Evolutionary conservation across 2,113 vertebrate genomes (phyloP).

Genomic region (Ictalurus punctatus): DNA sequence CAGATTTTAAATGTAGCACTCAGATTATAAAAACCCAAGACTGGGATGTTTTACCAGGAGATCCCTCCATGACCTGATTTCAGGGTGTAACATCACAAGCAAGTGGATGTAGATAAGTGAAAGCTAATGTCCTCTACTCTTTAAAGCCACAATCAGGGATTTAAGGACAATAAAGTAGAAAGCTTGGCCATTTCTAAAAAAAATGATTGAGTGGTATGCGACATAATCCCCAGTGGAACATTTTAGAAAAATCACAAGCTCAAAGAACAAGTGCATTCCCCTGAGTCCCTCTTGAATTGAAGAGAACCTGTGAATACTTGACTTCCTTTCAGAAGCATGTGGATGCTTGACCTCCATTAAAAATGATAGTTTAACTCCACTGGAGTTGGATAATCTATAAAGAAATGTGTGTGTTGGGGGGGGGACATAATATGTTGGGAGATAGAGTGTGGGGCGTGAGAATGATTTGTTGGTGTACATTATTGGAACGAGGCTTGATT

Average conservation of each 20-base stretch:
- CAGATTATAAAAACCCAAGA: constrained; percentile 67
- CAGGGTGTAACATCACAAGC: constrained; percentile 55
- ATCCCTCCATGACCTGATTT: constrained; percentile 61
- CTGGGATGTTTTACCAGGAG: constrained; percentile 63
- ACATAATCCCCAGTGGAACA: neutral
- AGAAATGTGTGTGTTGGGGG: neutral
- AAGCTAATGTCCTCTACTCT: constrained; percentile 1
- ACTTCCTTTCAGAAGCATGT: neutral
- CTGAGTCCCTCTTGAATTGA: neutral
- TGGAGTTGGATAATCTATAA: neutral
- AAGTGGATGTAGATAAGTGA: neutral
- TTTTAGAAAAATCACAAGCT: neutral
- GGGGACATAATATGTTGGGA: neutral
- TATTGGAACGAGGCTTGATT: constrained; percentile 59
- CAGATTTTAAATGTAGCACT: constrained; percentile 64
- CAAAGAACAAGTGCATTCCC: neutral
- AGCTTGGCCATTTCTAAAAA: neutral
- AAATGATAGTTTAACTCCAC: neutral
- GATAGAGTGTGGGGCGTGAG: neutral
- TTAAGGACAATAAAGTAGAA: constrained; percentile 9
- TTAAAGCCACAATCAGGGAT: constrained; percentile 20
- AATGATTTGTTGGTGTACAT: constrained; percentile 45
- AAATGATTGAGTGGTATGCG: neutral
- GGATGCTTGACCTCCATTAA: neutral
- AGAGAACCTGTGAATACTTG: neutral